These are phyloP conservation scores for Chitala chitala DNA, from an alignment of 2,113 vertebrate genomes.

Conservation along the genomic window DNA sequence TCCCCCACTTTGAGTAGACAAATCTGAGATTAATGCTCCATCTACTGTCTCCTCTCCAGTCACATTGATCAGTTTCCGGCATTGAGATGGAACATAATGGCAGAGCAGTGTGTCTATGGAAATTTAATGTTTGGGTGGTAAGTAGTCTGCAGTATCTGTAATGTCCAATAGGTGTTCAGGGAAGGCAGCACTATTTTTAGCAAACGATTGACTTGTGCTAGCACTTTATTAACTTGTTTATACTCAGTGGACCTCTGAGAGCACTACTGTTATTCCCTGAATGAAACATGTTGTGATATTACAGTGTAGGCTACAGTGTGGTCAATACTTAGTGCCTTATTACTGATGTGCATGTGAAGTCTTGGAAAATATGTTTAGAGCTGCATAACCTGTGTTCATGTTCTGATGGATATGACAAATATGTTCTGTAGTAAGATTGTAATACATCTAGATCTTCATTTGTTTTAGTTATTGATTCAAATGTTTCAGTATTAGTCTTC, in stretches of 20 bases:
- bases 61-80: not conserved
- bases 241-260: too few relatives aligned
- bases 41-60: not conserved
- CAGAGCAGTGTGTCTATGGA: not conserved
- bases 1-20: conserved; percentile 14
- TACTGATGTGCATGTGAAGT: too few relatives aligned
- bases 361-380: too few relatives aligned
- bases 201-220: too few relatives aligned
- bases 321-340: too few relatives aligned
- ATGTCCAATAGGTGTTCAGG: too few relatives aligned
- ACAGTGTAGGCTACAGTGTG: too few relatives aligned
- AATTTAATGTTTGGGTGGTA: too few relatives aligned
- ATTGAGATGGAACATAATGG: not conserved
- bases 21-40: not conserved
- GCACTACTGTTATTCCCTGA: not conserved
- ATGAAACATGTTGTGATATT: not conserved
- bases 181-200: too few relatives aligned
- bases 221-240: too few relatives aligned
- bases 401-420: not conserved
- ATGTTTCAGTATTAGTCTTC: not conserved
- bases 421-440: not conserved
- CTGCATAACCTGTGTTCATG: too few relatives aligned
- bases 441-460: not conserved
- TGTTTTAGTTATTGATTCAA: not conserved
- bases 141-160: too few relatives aligned